Conservation (phyloP, 2,113 vertebrate genomes). For the Podarcis muralis region DNA sequence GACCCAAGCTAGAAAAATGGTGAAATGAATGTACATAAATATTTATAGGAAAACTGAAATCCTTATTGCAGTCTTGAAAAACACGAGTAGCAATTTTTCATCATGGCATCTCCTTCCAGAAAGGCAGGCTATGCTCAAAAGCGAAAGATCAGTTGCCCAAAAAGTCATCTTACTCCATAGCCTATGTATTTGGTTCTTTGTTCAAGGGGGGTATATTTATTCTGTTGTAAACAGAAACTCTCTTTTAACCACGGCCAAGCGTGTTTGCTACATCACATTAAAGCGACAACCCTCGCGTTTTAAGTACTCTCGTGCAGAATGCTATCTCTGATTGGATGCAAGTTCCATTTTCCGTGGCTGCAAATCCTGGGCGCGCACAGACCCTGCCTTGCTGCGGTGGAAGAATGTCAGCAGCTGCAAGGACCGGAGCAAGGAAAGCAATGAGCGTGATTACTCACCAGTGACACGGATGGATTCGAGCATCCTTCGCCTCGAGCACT, state of each 20-base stretch:
- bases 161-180: neutral
- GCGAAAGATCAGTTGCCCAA: neutral
- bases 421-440: neutral
- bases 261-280: neutral
- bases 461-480: conserved; percentile 82
- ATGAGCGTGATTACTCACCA: conserved; percentile 68
- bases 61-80: no score
- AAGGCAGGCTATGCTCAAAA: neutral
- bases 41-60: neutral
- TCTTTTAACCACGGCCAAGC: neutral
- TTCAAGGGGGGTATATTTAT: neutral
- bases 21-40: neutral
- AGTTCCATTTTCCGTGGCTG: neutral
- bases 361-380: neutral
- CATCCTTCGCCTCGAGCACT: conserved; percentile 57
- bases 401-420: neutral
- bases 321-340: neutral
- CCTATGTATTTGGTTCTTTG: neutral
- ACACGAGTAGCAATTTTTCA: neutral
- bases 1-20: neutral
- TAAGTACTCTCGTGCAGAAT: neutral
- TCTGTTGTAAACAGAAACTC: neutral
- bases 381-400: neutral
- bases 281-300: neutral
- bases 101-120: neutral